Evolutionary conservation across 2,113 vertebrate species (phyloP), one percentile per base, ranked within the genome.

Genomic region (Okapia johnstoni): DNA sequence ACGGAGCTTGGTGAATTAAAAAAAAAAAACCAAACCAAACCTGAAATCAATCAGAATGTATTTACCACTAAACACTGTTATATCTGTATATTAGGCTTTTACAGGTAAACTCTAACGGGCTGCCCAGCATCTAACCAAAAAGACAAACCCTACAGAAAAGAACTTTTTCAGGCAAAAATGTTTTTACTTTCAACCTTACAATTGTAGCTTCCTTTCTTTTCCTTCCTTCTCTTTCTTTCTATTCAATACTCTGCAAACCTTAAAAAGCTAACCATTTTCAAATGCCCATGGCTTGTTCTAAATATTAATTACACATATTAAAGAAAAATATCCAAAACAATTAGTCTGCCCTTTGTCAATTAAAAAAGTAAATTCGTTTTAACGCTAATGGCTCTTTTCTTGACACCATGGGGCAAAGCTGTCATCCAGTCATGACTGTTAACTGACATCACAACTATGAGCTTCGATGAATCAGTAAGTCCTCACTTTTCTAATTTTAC

Each of bases 191-290:
- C 52, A 94, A 94, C 73, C 19, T 76, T 77, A 83, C 3, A 95
- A 79, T 61, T 93, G 80, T 58, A 80, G 25, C 63, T 92, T 70
- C 21, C 40, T n/a, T 19, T 76, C 50, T 52, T 80, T 52, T 52
- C 76, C 76, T 79, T 80, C 16, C 16, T 86, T 89, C 23, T 15
- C 46, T 66, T 80, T 92, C 48, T 50, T 58, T 60, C 52, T 25
- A 84, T 76, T 76, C 26, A 83, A 93, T 92, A 85, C 48, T 93
- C 52, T 86, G 13, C 23, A 94, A 77, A 86, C 7, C 60, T 97
- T 90, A 91, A 90, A 97, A 92, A 57, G 36, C 33, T 83, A 95
- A 87, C 12, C 60, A 88, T 85, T 80, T 94, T 83, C 43, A 81
- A 94, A 60, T 89, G 11, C 4, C 17, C 14, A 57, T 21, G 30